These are phyloP conservation scores for Sphaerodactylus townsendi DNA, from an alignment of 2,113 vertebrate species.

Conservation along the genomic window DNA sequence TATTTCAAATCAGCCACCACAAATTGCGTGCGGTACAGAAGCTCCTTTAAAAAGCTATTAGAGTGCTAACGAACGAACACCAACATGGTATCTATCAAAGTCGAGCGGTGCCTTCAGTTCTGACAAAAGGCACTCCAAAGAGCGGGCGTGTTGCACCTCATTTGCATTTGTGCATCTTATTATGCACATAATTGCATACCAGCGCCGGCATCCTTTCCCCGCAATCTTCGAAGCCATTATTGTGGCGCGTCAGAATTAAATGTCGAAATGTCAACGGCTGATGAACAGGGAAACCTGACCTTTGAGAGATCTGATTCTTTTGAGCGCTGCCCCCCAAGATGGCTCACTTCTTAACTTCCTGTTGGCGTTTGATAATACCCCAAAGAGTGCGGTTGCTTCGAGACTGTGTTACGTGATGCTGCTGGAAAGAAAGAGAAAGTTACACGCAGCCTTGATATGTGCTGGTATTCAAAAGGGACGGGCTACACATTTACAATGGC, in stretches of 20 bases:
- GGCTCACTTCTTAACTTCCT: conserved; percentile 74
- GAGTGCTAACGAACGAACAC: conserved; percentile 78
- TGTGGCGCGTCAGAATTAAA: conserved; percentile 89
- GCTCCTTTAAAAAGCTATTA: conserved; percentile 78
- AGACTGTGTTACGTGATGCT: neutral
- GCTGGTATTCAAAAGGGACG: conserved; percentile 26
- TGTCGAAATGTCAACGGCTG: conserved; percentile 97
- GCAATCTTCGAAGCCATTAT: conserved; percentile 92
- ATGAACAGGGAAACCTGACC: conserved; percentile 91
- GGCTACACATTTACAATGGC: neutral
- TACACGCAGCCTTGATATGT: conserved; percentile 10
- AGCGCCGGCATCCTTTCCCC: conserved; percentile 82
- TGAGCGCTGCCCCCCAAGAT: conserved; percentile 59
- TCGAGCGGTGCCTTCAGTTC: conserved; percentile 77
- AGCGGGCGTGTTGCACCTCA: conserved; percentile 82
- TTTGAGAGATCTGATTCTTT: conserved; percentile 86
- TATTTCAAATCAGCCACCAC: conserved; percentile 76
- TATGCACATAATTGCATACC: conserved; percentile 93
- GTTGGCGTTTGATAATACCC: conserved; percentile 75
- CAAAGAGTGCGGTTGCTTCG: conserved; percentile 46
- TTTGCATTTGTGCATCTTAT: conserved; percentile 99
- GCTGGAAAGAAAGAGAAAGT: conserved; percentile 39
- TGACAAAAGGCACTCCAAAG: conserved; percentile 90
- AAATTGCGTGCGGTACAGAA: conserved; percentile 66
- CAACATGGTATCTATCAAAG: conserved; percentile 90